phyloP scores from a whole-genome alignment of 2,888 invertebrate genomes.

The Muscina levida region DNA sequence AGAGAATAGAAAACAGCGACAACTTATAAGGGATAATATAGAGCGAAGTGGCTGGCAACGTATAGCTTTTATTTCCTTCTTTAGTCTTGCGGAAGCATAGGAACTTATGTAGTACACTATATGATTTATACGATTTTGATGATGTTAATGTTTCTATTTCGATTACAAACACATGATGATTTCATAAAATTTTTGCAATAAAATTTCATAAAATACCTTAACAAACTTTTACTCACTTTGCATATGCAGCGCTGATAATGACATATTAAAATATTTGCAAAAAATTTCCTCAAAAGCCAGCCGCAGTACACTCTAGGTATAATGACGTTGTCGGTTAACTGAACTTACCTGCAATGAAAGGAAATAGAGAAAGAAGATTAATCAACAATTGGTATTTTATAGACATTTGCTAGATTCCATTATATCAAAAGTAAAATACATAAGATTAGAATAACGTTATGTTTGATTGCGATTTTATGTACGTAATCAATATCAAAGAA shows the following conservation, averaged over 20 bases:
- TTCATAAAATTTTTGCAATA: too few species aligned
- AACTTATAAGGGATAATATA: too few species aligned
- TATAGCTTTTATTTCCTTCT: too few species aligned
- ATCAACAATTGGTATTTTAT: constrained; percentile 49
- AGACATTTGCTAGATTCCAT: constrained; percentile 41
- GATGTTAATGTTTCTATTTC: too few species aligned
- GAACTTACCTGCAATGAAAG: constrained; percentile 66
- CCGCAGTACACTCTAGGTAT: neutral
- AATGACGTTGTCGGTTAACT: constrained; percentile 30
- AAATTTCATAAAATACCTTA: too few species aligned
- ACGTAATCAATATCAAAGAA: constrained; percentile 18
- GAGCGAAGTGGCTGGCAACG: too few species aligned
- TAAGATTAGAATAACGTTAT: constrained; percentile 47
- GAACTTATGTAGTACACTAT: too few species aligned
- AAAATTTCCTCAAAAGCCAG: neutral
- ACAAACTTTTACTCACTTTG: constrained; percentile 28
- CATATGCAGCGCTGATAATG: neutral
- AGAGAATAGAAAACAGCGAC: too few species aligned
- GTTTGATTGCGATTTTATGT: constrained; percentile 44
- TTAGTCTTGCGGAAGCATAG: too few species aligned
- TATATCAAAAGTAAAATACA: neutral
- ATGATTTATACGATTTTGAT: too few species aligned
- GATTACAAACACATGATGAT: too few species aligned
- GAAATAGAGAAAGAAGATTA: constrained; percentile 34
- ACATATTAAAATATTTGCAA: constrained; percentile 8